Evolutionary conservation across 2,797 vertebrate species (phyloP).

Genomic region (Jordanella pulchra): DNA sequence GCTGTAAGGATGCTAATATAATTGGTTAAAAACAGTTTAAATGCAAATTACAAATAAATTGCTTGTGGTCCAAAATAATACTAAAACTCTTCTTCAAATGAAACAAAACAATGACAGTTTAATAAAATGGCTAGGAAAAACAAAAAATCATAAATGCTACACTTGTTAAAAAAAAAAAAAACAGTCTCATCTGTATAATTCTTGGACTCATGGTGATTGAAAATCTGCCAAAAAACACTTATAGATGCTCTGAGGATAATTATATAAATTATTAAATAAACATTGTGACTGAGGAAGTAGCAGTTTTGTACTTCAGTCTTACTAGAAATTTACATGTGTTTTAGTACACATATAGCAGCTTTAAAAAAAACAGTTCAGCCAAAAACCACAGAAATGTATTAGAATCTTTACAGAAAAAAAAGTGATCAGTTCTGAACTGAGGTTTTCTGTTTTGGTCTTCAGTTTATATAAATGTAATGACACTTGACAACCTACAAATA

Average conservation of each 20-base stretch:
- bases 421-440: conserved; percentile 10
- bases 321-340: background rate
- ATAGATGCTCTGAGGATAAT: background rate
- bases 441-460: conserved; percentile 11
- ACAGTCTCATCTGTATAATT: too few relatives aligned
- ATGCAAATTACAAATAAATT: background rate
- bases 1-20: background rate
- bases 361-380: background rate
- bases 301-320: background rate
- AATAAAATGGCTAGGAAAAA: background rate
- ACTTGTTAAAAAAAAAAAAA: too few relatives aligned
- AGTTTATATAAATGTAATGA: conserved; percentile 18
- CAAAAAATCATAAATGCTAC: too few relatives aligned
- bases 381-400: background rate
- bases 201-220: too few relatives aligned
- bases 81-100: background rate
- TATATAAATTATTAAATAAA: background rate
- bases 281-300: background rate
- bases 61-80: background rate
- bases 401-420: conserved; percentile 12
- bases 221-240: background rate
- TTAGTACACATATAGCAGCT: background rate
- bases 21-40: background rate
- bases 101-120: background rate
- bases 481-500: background rate